These are phyloP conservation scores for Cavia porcellus DNA, from an alignment of 2,113 vertebrate species.

Conservation along the genomic window DNA sequence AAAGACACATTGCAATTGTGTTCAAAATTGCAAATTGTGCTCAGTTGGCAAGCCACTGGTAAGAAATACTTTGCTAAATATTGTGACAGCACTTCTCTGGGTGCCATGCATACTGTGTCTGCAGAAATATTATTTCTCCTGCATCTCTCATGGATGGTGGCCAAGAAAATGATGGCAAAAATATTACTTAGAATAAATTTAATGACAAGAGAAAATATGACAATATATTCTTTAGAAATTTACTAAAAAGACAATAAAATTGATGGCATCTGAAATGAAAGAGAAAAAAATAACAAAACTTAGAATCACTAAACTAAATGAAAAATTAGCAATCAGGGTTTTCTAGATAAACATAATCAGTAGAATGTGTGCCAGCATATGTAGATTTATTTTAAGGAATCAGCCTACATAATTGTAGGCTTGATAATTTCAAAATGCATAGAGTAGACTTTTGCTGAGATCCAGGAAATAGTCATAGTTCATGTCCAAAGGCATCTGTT, in stretches of 20 bases:
- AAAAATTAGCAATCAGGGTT: not conserved
- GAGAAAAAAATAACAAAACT: not conserved
- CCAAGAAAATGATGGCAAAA: slow-evolving; percentile 32
- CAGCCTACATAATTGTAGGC: not conserved
- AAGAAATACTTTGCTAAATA: not conserved
- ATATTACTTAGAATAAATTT: slow-evolving; percentile 27
- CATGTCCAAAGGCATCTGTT: not conserved
- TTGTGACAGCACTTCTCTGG: not conserved
- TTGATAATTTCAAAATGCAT: not conserved
- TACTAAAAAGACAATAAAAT: slow-evolving; percentile 42
- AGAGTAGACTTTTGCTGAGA: not conserved
- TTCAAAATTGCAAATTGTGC: not conserved
- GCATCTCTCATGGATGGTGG: not conserved
- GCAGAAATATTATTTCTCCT: not conserved
- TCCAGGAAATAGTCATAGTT: not conserved
- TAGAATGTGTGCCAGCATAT: not conserved
- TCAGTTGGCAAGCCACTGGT: not conserved
- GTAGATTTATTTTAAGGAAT: not conserved
- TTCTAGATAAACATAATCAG: not conserved
- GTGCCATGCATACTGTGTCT: not conserved
- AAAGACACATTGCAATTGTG: not conserved
- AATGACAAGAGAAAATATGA: slow-evolving; percentile 31
- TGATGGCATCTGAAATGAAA: not conserved
- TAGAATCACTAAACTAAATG: not conserved
- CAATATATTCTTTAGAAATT: not conserved